Percentiles rank a stretch among this genome's conserved stretches.
Conservation (phyloP, 2,113 vertebrate genomes). For the Antennarius striatus region DNA sequence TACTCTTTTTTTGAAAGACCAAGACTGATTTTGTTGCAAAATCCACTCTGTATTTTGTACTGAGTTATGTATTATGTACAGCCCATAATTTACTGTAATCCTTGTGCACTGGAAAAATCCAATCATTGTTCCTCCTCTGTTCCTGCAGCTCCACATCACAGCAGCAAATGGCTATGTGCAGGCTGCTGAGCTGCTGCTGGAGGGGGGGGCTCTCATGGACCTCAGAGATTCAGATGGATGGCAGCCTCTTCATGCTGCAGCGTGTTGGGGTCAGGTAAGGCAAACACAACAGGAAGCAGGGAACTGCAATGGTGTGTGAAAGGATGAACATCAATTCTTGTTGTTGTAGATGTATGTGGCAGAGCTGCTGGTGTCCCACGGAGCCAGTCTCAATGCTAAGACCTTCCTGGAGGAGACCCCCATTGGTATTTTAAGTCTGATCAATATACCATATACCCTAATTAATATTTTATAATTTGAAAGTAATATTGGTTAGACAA, state of each 20-base stretch:
- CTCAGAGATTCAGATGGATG: constrained; percentile 92
- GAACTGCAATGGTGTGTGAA: background rate
- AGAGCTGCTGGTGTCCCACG: constrained; percentile 92
- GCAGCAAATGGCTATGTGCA: constrained; percentile 94
- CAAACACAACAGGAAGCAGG: constrained; percentile 36
- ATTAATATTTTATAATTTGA: too few relatives aligned
- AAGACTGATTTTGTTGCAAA: background rate
- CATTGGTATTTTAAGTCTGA: constrained; percentile 82
- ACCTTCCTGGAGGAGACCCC: constrained; percentile 96
- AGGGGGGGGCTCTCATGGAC: constrained; percentile 89
- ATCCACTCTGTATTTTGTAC: background rate
- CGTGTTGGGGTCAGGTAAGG: constrained; percentile 97
- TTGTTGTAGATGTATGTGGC: constrained; percentile 91
- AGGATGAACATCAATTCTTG: constrained; percentile 24
- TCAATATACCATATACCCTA: background rate
- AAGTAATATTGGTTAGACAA: too few relatives aligned
- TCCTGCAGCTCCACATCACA: constrained; percentile 88
- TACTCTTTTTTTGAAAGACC: too few relatives aligned
- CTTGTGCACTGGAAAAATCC: background rate
- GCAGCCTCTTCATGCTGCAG: constrained; percentile 95
- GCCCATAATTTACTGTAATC: constrained; percentile 7
- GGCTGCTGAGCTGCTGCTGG: constrained; percentile 91
- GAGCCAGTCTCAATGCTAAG: constrained; percentile 92
- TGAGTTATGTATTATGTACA: too few relatives aligned
- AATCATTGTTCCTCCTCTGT: constrained; percentile 25